Conservation (phyloP, 2,797 vertebrate species). For the Vireo griseus region DNA sequence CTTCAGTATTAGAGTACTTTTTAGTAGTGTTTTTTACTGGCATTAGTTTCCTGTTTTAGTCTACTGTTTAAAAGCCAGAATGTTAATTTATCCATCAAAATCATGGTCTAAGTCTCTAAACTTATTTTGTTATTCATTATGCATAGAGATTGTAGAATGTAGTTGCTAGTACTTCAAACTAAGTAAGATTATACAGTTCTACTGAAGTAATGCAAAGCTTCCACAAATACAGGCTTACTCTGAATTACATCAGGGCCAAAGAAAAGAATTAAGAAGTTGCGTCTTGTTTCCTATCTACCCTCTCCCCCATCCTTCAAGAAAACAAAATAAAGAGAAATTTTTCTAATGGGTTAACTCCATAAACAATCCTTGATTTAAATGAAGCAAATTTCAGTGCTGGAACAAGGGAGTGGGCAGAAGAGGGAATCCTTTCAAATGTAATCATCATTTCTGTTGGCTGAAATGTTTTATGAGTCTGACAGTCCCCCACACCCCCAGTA, state of each 20-base stretch:
- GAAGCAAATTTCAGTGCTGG: background rate
- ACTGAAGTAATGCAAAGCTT: background rate
- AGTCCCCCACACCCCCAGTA: accelerated
- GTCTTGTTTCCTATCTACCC: background rate
- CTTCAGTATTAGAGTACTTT: background rate
- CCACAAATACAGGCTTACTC: background rate
- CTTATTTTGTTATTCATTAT: background rate
- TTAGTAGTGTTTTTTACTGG: background rate
- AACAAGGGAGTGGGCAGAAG: background rate
- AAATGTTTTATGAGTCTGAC: background rate
- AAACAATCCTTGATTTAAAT: background rate
- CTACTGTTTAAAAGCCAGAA: background rate
- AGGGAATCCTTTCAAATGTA: background rate
- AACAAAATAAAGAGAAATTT: background rate
- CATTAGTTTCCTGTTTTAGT: background rate
- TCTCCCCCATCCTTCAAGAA: background rate
- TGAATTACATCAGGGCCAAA: background rate
- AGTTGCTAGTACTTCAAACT: background rate
- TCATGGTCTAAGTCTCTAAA: background rate
- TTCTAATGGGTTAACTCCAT: background rate
- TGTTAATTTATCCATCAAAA: background rate
- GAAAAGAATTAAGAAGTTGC: background rate
- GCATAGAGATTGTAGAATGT: background rate
- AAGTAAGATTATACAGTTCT: background rate
- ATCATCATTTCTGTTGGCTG: background rate